Conservation (phyloP, 2,888 invertebrate genomes). For the Eucera pruinosa region DNA sequence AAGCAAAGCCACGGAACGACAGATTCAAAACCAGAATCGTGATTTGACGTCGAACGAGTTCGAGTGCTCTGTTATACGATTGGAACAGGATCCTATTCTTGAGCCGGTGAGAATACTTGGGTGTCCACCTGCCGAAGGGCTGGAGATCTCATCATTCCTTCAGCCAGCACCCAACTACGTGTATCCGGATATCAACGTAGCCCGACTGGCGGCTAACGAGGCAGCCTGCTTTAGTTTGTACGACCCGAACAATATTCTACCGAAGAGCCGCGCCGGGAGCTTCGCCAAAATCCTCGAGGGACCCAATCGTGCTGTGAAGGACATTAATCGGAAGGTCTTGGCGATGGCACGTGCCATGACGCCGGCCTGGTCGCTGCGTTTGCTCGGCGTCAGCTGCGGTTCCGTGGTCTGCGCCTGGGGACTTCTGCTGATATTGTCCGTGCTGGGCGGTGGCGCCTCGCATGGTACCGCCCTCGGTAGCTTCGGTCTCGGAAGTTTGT, state of each 20-base stretch:
- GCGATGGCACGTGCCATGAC: slow-evolving; percentile 81
- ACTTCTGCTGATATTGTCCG: slow-evolving; percentile 79
- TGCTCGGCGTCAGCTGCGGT: slow-evolving; percentile 81
- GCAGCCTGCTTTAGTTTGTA: slow-evolving; percentile 62
- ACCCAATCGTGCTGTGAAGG: slow-evolving; percentile 77
- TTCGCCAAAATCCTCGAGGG: slow-evolving; percentile 75
- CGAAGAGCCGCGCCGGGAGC: slow-evolving; percentile 66
- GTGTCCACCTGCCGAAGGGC: slow-evolving; percentile 62
- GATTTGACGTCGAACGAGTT: slow-evolving; percentile 62
- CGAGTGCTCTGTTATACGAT: slow-evolving; percentile 64
- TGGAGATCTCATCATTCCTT: slow-evolving; percentile 66
- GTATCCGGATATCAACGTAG: slow-evolving; percentile 49
- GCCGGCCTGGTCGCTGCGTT: slow-evolving; percentile 79
- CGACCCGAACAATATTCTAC: slow-evolving; percentile 67
- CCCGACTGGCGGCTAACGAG: slow-evolving; percentile 48
- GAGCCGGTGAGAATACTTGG: slow-evolving; percentile 66
- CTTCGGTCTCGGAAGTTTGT: slow-evolving; percentile 65
- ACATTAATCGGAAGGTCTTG: slow-evolving; percentile 78
- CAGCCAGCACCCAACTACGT: slow-evolving; percentile 64
- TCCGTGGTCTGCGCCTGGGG: slow-evolving; percentile 82
- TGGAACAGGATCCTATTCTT: slow-evolving; percentile 68
- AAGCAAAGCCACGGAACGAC: slow-evolving; percentile 59
- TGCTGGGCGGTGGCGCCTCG: slow-evolving; percentile 78
- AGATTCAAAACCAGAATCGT: slow-evolving; percentile 29
- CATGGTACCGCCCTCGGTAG: slow-evolving; percentile 76